Evolutionary conservation across 2,113 vertebrate genomes (phyloP).

Genomic region (Megaceryle maxima): DNA sequence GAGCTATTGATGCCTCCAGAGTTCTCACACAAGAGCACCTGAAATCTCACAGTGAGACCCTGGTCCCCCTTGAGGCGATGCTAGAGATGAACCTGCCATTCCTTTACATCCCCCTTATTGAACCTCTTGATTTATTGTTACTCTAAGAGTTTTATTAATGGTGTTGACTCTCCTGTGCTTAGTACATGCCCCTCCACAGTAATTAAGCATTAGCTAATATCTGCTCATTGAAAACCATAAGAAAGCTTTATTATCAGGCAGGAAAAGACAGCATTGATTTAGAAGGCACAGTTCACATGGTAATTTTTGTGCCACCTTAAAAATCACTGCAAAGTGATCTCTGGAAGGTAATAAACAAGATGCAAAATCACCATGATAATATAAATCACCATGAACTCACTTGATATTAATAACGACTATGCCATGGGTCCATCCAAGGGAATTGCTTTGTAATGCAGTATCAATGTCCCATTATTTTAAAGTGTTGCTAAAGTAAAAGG

Average conservation of each 20-base stretch:
- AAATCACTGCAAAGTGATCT: conserved; percentile 62
- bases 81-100: not conserved
- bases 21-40: not conserved
- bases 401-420: conserved; percentile 15
- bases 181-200: not conserved
- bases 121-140: conserved; percentile 14
- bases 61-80: not conserved
- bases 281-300: conserved; percentile 43
- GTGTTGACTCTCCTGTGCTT: conserved; percentile 43
- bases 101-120: not conserved
- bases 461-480: conserved; percentile 49
- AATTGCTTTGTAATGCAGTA: conserved; percentile 37
- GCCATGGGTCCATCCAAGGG: conserved; percentile 2
- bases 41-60: not conserved
- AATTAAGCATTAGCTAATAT: conserved; percentile 64
- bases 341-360: conserved; percentile 67
- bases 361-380: conserved; percentile 61
- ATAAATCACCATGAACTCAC: conserved; percentile 44
- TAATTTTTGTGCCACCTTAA: conserved; percentile 60
- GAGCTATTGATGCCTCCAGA: not conserved
- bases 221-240: conserved; percentile 35
- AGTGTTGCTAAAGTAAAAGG: conserved; percentile 14
- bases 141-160: not conserved
- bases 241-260: conserved; percentile 39
- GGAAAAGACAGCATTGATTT: conserved; percentile 59